phyloP scores from a whole-genome alignment of 2,113 vertebrate species.

The Argyrosomus japonicus region DNA sequence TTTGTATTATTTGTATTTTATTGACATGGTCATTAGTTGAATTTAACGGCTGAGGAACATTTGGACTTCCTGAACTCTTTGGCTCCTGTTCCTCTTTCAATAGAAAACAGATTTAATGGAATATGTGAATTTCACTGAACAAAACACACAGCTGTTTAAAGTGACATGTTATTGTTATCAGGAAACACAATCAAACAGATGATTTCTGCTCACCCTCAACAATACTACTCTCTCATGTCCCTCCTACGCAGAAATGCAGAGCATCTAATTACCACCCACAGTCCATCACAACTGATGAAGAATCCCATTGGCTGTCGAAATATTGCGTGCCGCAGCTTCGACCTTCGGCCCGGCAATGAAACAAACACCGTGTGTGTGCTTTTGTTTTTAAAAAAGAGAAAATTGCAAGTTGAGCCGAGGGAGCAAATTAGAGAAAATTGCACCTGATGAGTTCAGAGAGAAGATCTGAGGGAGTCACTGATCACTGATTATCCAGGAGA shows the following conservation, averaged over 20 bases:
- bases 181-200: slow-evolving; percentile 9
- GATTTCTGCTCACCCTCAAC: neutral
- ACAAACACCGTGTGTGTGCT: neutral
- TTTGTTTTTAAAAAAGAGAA: slow-evolving; percentile 11
- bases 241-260: neutral
- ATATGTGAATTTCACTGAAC: neutral
- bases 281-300: neutral
- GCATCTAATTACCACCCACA: slow-evolving; percentile 27
- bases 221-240: neutral
- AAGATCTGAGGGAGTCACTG: slow-evolving; percentile 21
- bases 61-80: neutral
- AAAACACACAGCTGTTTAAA: neutral
- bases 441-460: slow-evolving; percentile 12
- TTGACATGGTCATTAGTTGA: neutral
- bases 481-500: slow-evolving; percentile 20
- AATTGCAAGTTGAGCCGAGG: neutral
- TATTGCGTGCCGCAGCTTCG: neutral
- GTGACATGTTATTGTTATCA: neutral
- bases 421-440: slow-evolving; percentile 24
- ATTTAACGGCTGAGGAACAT: neutral
- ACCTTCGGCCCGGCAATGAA: neutral
- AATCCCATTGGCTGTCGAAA: slow-evolving; percentile 2
- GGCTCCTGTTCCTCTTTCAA: neutral
- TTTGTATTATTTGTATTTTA: no score
- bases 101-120: neutral